A percentile compares a stretch with the other conserved stretches of the same genome.
Evolutionary conservation across 2,888 invertebrate genomes (phyloP).

Genomic region (Plebejus argus): DNA sequence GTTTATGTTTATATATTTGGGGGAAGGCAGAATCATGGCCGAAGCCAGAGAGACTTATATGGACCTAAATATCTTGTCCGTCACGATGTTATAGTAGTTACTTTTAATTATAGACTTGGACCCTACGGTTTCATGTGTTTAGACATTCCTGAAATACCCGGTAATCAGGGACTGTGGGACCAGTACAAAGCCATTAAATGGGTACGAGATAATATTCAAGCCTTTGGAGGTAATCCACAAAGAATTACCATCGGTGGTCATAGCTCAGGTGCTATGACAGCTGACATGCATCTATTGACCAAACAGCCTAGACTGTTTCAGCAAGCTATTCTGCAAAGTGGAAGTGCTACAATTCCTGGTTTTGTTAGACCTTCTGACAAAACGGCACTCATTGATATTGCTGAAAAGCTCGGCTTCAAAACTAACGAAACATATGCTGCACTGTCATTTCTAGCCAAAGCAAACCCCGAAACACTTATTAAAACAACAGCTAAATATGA

Average conservation of each 20-base stretch:
- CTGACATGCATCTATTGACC: constrained; percentile 18
- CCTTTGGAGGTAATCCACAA: constrained; percentile 47
- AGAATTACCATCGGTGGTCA: constrained; percentile 33
- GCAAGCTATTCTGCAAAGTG: constrained; percentile 29
- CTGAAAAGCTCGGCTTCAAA: not conserved
- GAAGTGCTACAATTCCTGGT: not conserved
- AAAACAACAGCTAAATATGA: not conserved
- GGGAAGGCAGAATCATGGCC: not conserved
- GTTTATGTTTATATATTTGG: constrained; percentile 25
- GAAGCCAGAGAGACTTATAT: not conserved
- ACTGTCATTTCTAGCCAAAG: constrained; percentile 4
- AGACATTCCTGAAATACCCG: constrained; percentile 52
- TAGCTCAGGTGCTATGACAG: constrained; percentile 28
- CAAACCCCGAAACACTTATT: not conserved
- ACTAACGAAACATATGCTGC: not conserved
- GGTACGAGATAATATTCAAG: constrained; percentile 48
- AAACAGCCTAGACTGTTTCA: constrained; percentile 3
- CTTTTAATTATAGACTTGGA: constrained; percentile 61
- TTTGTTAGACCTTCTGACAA: not conserved
- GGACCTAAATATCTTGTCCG: constrained; percentile 28
- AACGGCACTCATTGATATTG: not conserved
- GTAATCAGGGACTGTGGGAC: constrained; percentile 50
- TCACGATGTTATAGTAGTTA: constrained; percentile 47
- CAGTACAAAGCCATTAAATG: constrained; percentile 48
- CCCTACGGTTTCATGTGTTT: constrained; percentile 49